Evolutionary conservation across 2,113 vertebrate species (phyloP).

Genomic region (Poeciliopsis prolifica): DNA sequence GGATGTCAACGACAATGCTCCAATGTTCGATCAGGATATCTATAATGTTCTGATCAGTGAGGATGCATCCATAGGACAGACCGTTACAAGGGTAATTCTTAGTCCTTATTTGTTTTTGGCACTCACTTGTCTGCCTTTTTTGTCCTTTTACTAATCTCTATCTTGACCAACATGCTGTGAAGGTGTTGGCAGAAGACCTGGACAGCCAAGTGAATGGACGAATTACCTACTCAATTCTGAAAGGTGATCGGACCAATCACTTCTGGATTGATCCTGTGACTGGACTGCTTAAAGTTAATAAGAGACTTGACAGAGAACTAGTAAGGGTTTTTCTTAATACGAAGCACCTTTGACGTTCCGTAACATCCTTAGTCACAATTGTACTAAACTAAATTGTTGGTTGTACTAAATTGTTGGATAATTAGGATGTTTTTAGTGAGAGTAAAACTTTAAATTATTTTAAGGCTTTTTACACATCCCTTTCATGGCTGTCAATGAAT

Average conservation of each 20-base stretch:
- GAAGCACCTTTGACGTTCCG: not conserved
- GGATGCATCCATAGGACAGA: conserved; percentile 86
- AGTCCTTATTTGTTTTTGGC: not conserved
- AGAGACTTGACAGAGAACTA: conserved; percentile 92
- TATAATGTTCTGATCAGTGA: conserved; percentile 94
- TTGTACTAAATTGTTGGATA: not conserved
- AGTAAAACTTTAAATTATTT: not conserved
- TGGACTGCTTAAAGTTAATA: conserved; percentile 93
- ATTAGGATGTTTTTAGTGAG: not conserved
- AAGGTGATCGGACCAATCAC: conserved; percentile 89
- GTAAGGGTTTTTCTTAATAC: conserved; percentile 77
- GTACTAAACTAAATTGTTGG: not conserved
- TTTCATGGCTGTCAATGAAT: not conserved
- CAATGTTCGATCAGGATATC: conserved; percentile 86
- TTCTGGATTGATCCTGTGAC: conserved; percentile 90
- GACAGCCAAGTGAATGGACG: conserved; percentile 93
- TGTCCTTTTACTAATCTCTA: not conserved
- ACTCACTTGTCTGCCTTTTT: not conserved
- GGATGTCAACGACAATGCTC: conserved; percentile 95
- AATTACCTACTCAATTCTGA: conserved; percentile 92
- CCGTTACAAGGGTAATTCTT: conserved; percentile 83
- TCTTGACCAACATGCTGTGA: not conserved
- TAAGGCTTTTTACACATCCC: too few species aligned
- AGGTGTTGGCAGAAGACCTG: conserved; percentile 93
- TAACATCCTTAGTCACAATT: not conserved